Base-by-base conservation (phyloP, 2,797 vertebrate species). In the Alosa sapidissima region DNA sequence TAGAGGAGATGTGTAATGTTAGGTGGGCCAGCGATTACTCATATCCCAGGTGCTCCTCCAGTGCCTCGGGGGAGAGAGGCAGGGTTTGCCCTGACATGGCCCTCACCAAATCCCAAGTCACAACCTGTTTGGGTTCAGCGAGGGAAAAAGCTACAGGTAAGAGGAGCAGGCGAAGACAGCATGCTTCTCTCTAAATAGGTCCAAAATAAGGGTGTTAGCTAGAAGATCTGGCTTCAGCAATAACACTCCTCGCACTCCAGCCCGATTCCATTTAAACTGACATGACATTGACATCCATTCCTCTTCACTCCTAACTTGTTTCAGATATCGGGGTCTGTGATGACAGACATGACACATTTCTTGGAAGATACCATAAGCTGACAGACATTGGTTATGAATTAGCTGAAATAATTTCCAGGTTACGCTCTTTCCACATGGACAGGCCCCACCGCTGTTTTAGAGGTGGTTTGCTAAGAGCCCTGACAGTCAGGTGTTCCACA, bases 91-190 rank as follows among this genome's bases (percentile, higher is more conserved):
- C 68, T 72, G 68, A 72, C 33, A 14, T 72, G 41, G 72, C 16
- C 72, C 5, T 45, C 14, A 19, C 14, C 8, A 78, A 78, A 78
- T 19, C 68, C 72, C 72, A 78, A 78, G 72, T 45, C 72, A 21
- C 72, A 78, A 78, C 72, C 72, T 78, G 72, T 78, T 78, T 47
- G 72, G 41, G 72, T 78, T 78, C 72, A 78, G 41, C 19, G 14
- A 45, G 41, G 13, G 41, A 21, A 78, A 21, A 1, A 8, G 36
- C 41, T 78, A 78, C 72, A 78, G 72, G 72, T 47, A 19, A 21
- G 60, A 41, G 33, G 68, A 41, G 14, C 13, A 72, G 36, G 7
- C 68, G 41, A 14, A 36, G 41, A 47, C 72, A 21, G 36, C 72
- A 47, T 19, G 16, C 47, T 47, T 75, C 68, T 41, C 5, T 21